These are phyloP conservation scores for Torymus texanus DNA, from an alignment of 2,888 invertebrate genomes.

Conservation along the genomic window DNA sequence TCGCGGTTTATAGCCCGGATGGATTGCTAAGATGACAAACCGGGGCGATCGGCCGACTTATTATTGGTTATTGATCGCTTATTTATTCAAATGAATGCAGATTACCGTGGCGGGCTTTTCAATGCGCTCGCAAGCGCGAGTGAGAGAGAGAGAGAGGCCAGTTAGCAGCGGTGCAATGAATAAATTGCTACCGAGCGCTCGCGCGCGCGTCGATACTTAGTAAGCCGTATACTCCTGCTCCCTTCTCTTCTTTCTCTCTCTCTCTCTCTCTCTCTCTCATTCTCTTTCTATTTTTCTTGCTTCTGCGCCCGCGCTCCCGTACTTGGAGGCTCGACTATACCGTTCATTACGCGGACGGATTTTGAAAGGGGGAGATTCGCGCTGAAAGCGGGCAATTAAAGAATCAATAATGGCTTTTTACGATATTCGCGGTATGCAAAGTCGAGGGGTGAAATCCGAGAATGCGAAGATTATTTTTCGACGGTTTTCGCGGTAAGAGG, in stretches of 20 bases:
- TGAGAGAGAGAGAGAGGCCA: constrained; percentile 59
- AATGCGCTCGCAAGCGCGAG: constrained; percentile 56
- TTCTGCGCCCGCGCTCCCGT: neutral
- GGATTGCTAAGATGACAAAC: constrained; percentile 73
- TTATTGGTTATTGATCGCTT: constrained; percentile 75
- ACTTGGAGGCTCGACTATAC: constrained; percentile 45
- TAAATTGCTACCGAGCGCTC: constrained; percentile 74
- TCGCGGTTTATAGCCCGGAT: constrained; percentile 66
- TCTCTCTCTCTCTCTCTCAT: no score
- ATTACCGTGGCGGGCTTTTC: constrained; percentile 73
- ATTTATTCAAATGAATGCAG: constrained; percentile 76
- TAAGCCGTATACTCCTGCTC: constrained; percentile 45
- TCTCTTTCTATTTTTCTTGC: constrained; percentile 21
- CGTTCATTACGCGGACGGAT: constrained; percentile 42
- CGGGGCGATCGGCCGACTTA: constrained; percentile 71
- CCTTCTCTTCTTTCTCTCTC: constrained; percentile 33
- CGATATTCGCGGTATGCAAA: constrained; percentile 33
- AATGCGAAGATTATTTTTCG: constrained; percentile 45
- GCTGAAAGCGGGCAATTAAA: constrained; percentile 56
- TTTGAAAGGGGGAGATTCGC: constrained; percentile 44
- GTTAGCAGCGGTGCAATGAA: constrained; percentile 73
- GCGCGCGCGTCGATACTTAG: constrained; percentile 66
- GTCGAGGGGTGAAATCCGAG: constrained; percentile 48
- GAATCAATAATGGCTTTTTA: constrained; percentile 55
- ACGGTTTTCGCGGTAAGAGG: no score